phyloP scores from a whole-genome alignment of 2,888 invertebrate species.

The Alviniconcha strummeri region DNA sequence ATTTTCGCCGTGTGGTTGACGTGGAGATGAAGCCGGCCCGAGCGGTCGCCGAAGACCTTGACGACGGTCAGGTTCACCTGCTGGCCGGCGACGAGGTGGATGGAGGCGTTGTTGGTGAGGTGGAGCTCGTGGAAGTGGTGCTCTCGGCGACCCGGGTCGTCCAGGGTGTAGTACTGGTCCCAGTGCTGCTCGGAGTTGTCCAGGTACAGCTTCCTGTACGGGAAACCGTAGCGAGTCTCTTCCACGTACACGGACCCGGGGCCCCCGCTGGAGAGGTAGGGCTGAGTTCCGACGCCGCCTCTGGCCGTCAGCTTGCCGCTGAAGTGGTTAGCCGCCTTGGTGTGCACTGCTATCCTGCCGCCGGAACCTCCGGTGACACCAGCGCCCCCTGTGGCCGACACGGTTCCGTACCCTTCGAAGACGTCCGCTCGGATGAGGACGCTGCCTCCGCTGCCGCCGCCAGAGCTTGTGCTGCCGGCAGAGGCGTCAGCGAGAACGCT shows the following conservation, averaged over 20 bases:
- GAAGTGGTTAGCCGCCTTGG: slow-evolving; percentile 49
- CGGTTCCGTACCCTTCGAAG: slow-evolving; percentile 56
- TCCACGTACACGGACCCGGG: slow-evolving; percentile 57
- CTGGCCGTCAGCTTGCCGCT: slow-evolving; percentile 46
- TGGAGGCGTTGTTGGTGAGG: slow-evolving; percentile 49
- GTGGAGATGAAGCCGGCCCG: slow-evolving; percentile 52
- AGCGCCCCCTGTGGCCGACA: slow-evolving; percentile 50
- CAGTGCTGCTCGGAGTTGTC: slow-evolving; percentile 52
- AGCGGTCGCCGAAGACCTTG: slow-evolving; percentile 55
- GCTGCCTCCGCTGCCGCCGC: slow-evolving; percentile 61
- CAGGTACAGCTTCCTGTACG: slow-evolving; percentile 51
- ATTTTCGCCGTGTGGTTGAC: slow-evolving; percentile 47
- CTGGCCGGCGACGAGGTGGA: slow-evolving; percentile 49
- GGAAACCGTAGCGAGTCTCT: slow-evolving; percentile 48
- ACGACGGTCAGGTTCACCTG: slow-evolving; percentile 33
- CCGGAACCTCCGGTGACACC: slow-evolving; percentile 58
- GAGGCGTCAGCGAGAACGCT: slow-evolving; percentile 41
- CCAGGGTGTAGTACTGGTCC: slow-evolving; percentile 57
- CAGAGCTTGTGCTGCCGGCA: slow-evolving; percentile 42
- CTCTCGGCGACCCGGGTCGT: slow-evolving; percentile 43
- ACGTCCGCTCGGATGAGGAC: slow-evolving; percentile 45
- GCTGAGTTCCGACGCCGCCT: slow-evolving; percentile 49
- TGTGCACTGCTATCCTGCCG: slow-evolving; percentile 53
- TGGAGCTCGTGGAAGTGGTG: slow-evolving; percentile 58
- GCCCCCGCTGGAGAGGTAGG: slow-evolving; percentile 51